Evolutionary conservation across 2,888 invertebrate species (phyloP).

Genomic region (Sinotaia quadrata): DNA sequence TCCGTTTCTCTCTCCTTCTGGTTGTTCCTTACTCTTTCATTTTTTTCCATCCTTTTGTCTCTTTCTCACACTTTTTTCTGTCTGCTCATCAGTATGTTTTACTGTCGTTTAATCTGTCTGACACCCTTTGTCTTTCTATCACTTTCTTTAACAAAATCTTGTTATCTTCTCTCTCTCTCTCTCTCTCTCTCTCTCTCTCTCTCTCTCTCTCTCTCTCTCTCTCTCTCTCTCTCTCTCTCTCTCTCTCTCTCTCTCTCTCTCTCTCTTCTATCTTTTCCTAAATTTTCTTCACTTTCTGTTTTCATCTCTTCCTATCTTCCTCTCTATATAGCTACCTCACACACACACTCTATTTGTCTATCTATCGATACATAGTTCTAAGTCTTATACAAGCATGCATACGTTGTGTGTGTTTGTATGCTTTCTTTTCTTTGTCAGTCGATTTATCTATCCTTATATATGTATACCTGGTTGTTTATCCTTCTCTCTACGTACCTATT

Average conservation of each 20-base stretch:
- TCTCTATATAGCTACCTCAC: conserved; percentile 3
- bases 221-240: conserved; percentile 13
- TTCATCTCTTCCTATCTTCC: conserved; percentile 7
- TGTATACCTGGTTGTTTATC: not conserved
- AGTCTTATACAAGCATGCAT: conserved; percentile 6
- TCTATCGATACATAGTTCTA: not conserved
- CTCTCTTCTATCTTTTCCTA: conserved; percentile 2
- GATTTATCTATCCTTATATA: not conserved
- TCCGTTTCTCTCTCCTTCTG: not conserved
- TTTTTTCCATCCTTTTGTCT: conserved; percentile 16
- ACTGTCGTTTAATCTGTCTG: not conserved
- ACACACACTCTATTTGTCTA: not conserved
- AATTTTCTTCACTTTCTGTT: not conserved
- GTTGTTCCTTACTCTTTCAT: not conserved
- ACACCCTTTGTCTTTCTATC: not conserved
- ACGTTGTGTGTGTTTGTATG: conserved; percentile 17
- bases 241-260: not conserved
- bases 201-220: conserved; percentile 14
- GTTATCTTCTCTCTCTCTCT: conserved; percentile 1
- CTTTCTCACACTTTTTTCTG: not conserved
- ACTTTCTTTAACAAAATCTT: not conserved
- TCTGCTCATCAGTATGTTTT: not conserved
- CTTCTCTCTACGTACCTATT: too few relatives aligned
- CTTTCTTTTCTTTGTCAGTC: conserved; percentile 13
- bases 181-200: conserved; percentile 19